phyloP scores from a whole-genome alignment of 1,140 invertebrate genomes.

The Drosophila subobscura region DNA sequence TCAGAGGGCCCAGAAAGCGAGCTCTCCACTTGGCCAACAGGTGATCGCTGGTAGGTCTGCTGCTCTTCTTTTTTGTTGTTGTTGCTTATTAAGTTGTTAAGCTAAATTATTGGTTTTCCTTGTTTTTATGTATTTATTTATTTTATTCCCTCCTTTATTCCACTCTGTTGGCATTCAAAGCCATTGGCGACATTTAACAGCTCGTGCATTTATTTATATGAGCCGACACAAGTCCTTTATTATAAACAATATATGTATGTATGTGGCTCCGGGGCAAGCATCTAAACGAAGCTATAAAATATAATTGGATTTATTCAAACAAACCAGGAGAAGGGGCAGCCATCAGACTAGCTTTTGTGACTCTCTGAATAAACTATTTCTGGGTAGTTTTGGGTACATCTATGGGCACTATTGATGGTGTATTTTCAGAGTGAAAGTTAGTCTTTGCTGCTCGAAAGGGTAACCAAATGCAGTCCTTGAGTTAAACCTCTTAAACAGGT shows the following conservation, averaged over 20 bases:
- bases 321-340: too few relatives aligned
- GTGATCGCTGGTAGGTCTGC: conserved; percentile 38
- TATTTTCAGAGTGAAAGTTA: too few relatives aligned
- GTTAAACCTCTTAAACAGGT: too few relatives aligned
- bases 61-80: conserved; percentile 31
- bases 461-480: too few relatives aligned
- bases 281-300: neutral
- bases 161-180: conserved; percentile 1
- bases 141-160: neutral
- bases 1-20: neutral
- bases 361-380: conserved; percentile 9
- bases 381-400: neutral
- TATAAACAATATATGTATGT: conserved; percentile 10
- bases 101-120: conserved; percentile 67
- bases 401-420: too few relatives aligned
- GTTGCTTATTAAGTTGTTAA: conserved; percentile 77
- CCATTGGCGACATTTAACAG: conserved; percentile 70
- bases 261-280: neutral
- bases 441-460: too few relatives aligned
- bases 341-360: neutral
- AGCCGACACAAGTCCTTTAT: conserved; percentile 37
- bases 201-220: conserved; percentile 66
- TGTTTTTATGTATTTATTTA: conserved; percentile 31
- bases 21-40: conserved; percentile 43
- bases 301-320: neutral